Base-by-base conservation (phyloP, 2,888 invertebrate genomes). In the Clitarchus hookeri region DNA sequence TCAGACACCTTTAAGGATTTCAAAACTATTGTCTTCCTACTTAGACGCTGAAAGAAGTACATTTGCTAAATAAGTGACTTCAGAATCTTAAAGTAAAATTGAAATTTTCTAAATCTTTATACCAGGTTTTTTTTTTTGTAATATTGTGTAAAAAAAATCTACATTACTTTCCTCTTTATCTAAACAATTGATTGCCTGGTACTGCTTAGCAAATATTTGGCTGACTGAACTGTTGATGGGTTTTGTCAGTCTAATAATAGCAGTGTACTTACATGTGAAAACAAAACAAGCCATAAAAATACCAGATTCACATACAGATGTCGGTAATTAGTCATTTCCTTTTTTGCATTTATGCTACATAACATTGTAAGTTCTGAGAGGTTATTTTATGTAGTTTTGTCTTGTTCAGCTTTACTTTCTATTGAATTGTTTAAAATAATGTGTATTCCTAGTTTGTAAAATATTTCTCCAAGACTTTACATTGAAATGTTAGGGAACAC, bases 301-400 rank as follows among this genome's bases (percentile, higher is more conserved):
- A 82, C 44, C 19, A 82, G 36, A 82, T 36, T 82, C 23, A 36
- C 44, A 25, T 23, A 44, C 82, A 44, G 82, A 44, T 36, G 19
- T 11, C 19, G 27, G 82, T 27, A 23, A 44, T 82, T 82, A 44
- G 36, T 82, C 44, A 86, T 87, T 87, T 87, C 87, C 84, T 83
- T 44, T 36, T 84, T 27, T 87, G 87, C 87, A 87, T 87, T 87
- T 87, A 87, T 86, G 85, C 84, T 87, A 53, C 36, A 79, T n/a
- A n/a, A 48, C 84, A 87, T 36, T 82, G 85, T 83, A 77, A 83
- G 84, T 83, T 86, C 36, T 83, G 84, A 65, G 54, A 80, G 27
- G 48, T 84, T 86, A 36, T 27, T 27, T 79, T 79, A 3, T 12
- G 13, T n/a, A 19, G 27, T 79, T 82, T 82, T 82, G n/a, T 36